phyloP scores from a whole-genome alignment of 2,888 invertebrate species.

The Ptychoptera contaminata region DNA sequence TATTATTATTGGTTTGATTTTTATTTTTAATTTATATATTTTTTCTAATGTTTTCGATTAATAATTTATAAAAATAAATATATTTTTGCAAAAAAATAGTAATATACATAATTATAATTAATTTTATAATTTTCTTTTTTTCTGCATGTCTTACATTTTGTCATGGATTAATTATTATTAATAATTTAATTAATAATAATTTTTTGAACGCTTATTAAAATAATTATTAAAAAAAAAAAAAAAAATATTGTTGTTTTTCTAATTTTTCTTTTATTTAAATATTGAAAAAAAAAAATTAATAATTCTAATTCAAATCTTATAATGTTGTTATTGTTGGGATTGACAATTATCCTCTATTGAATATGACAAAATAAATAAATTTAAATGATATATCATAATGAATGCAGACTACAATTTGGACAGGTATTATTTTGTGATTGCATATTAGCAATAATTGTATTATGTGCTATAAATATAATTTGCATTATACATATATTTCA shows the following conservation, averaged over 20 bases:
- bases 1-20: too few species aligned
- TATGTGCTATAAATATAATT: conserved; percentile 30
- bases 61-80: too few species aligned
- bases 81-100: too few species aligned
- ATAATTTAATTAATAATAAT: neutral
- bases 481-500: conserved; percentile 29
- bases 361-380: neutral
- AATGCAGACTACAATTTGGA: conserved; percentile 27
- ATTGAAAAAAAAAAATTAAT: too few species aligned
- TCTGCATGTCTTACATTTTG: conserved; percentile 6
- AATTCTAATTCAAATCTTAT: too few species aligned
- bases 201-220: neutral
- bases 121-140: neutral
- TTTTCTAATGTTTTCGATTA: too few species aligned
- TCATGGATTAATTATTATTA: conserved; percentile 5
- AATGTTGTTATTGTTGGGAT: conserved; percentile 4
- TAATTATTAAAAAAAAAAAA: neutral
- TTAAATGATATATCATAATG: neutral
- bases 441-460: conserved; percentile 28
- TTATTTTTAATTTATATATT: too few species aligned
- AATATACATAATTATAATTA: neutral
- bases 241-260: too few species aligned
- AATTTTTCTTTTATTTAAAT: too few species aligned
- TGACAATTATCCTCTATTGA: neutral
- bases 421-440: conserved; percentile 33